phyloP scores from a whole-genome alignment of 2,113 vertebrate species.

The Perognathus longimembris region DNA sequence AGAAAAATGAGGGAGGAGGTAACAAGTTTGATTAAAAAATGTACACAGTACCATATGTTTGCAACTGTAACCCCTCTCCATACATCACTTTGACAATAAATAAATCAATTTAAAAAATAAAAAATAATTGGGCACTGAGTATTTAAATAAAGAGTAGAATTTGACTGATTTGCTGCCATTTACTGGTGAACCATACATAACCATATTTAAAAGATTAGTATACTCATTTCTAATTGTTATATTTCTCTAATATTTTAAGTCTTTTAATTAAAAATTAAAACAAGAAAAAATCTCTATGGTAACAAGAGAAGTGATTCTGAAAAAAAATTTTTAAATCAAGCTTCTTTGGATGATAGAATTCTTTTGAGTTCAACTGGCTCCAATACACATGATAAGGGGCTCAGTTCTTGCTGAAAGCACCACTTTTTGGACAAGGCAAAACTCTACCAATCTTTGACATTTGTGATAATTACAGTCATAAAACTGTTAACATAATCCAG shows the following conservation, averaged over 20 bases:
- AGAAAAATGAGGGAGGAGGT: too few relatives aligned
- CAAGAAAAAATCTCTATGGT: conserved; percentile 58
- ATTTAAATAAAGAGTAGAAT: not conserved
- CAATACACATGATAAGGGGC: conserved; percentile 38
- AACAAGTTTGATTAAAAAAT: too few relatives aligned
- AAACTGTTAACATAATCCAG: conserved; percentile 43
- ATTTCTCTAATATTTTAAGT: conserved; percentile 72
- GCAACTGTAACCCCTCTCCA: too few relatives aligned
- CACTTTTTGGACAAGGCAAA: conserved; percentile 63
- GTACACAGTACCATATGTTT: too few relatives aligned
- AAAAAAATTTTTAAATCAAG: conserved; percentile 73
- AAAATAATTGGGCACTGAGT: too few relatives aligned
- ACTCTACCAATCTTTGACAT: conserved; percentile 22
- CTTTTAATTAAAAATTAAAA: conserved; percentile 58
- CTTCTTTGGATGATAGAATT: conserved; percentile 72
- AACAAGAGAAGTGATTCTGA: conserved; percentile 62
- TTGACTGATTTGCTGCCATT: not conserved
- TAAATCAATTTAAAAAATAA: too few relatives aligned
- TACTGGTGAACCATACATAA: not conserved
- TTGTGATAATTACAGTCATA: conserved; percentile 36
- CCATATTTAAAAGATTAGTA: conserved; percentile 36
- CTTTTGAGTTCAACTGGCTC: conserved; percentile 67
- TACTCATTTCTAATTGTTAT: conserved; percentile 51
- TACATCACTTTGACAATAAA: too few relatives aligned
- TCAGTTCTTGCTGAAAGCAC: conserved; percentile 70